Percentiles rank a stretch among this genome's conserved stretches.
These are phyloP conservation scores for Andrena trimmerana DNA, from an alignment of 2,888 invertebrate genomes.

Conservation along the genomic window DNA sequence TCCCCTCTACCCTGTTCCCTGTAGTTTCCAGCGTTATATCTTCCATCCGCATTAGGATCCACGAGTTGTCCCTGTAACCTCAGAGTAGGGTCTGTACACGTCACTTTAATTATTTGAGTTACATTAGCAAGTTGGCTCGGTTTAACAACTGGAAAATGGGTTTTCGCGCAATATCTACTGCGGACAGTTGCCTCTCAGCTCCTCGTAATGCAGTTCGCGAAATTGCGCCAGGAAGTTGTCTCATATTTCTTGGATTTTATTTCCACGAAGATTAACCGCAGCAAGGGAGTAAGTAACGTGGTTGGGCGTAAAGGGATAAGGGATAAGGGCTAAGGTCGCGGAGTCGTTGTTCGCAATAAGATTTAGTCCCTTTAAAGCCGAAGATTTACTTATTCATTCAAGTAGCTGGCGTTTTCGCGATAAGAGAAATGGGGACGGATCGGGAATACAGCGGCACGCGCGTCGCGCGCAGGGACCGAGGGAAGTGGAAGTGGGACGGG, in stretches of 20 bases:
- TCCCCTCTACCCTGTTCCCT: background rate
- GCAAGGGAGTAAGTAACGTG: background rate
- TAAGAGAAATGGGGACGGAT: background rate
- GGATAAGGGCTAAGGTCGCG: too few relatives aligned
- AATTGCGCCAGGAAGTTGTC: slow-evolving; percentile 41
- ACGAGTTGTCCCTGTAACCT: slow-evolving; percentile 57
- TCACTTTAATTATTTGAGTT: slow-evolving; percentile 73
- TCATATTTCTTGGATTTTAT: slow-evolving; percentile 33
- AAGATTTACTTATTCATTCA: background rate
- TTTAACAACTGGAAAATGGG: slow-evolving; percentile 71
- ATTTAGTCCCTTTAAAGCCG: background rate
- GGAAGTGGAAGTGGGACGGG: background rate
- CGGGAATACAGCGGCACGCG: background rate
- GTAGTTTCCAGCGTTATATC: slow-evolving; percentile 43
- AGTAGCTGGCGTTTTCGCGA: background rate
- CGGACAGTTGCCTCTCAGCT: slow-evolving; percentile 52
- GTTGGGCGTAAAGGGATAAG: background rate
- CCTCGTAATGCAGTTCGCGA: slow-evolving; percentile 36
- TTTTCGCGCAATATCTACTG: slow-evolving; percentile 58
- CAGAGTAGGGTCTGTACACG: slow-evolving; percentile 57
- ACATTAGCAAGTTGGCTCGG: slow-evolving; percentile 69
- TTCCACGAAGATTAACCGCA: slow-evolving; percentile 15
- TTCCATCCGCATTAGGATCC: slow-evolving; percentile 59
- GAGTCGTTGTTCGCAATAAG: background rate
- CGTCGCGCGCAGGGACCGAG: background rate